These are phyloP conservation scores for Echinarachnius parma DNA, from an alignment of 53 echinoderm and acorn worm genomes.

Conservation along the genomic window DNA sequence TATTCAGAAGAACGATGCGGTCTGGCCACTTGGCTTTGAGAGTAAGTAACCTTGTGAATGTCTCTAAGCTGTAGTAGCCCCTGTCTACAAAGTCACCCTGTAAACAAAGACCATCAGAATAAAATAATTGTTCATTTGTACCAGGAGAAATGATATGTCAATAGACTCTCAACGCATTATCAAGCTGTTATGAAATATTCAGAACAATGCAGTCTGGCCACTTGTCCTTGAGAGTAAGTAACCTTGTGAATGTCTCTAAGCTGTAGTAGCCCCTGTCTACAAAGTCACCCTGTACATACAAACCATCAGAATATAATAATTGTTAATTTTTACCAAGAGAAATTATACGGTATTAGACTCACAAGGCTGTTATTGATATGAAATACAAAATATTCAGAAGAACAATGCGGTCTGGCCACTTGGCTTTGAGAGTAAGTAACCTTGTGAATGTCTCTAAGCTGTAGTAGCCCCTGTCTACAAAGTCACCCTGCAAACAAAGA, in stretches of 20 bases:
- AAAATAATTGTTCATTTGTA: too few relatives aligned
- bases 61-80: conserved; percentile 97
- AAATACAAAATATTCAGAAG: conserved; percentile 43
- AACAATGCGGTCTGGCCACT: conserved; percentile 95
- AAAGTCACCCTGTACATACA: conserved; percentile 98
- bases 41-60: conserved; percentile 94
- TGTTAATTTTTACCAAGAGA: too few relatives aligned
- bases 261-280: conserved; percentile 99
- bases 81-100: conserved; percentile 99
- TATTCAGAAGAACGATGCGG: conserved; percentile 89
- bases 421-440: conserved; percentile 91
- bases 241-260: conserved; percentile 93
- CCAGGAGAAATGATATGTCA: too few relatives aligned
- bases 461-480: conserved; percentile 98
- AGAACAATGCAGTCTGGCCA: too few relatives aligned
- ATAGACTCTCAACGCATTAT: too few relatives aligned
- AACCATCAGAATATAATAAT: too few relatives aligned
- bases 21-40: conserved; percentile 94
- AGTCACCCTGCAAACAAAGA: conserved; percentile 99
- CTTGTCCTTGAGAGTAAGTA: conserved; percentile 90
- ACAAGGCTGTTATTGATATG: too few relatives aligned
- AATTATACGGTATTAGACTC: too few relatives aligned
- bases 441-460: conserved; percentile 97
- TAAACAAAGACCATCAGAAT: not conserved
- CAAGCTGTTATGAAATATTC: too few relatives aligned